These are phyloP conservation scores for Pterocles burchelli DNA, from an alignment of 2,113 vertebrate genomes.

Conservation along the genomic window DNA sequence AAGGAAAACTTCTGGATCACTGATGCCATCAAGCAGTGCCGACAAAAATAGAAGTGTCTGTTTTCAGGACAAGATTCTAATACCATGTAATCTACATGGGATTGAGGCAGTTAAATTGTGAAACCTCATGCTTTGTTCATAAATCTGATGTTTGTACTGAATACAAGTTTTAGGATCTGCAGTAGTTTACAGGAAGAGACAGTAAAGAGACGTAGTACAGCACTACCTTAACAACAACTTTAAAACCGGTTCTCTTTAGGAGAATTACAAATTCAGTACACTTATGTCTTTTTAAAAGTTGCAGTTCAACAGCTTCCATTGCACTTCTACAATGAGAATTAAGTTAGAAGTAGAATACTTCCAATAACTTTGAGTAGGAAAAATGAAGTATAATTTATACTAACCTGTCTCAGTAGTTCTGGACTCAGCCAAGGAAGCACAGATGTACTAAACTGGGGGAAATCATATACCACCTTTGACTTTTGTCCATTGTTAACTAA, in stretches of 20 bases:
- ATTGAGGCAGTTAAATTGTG: neutral
- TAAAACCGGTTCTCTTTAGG: neutral
- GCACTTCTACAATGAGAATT: neutral
- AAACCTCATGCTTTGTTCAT: neutral
- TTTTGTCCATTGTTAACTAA: constrained; percentile 92
- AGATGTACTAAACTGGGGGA: constrained; percentile 92
- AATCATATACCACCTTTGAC: constrained; percentile 89
- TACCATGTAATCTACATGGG: neutral
- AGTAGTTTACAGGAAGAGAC: neutral
- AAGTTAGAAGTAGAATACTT: neutral
- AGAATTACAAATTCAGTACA: neutral
- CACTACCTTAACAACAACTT: neutral
- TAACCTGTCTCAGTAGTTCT: constrained; percentile 95
- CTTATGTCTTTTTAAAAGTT: neutral
- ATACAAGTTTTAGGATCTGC: neutral
- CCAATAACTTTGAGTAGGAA: constrained; percentile 25
- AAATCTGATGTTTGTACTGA: neutral
- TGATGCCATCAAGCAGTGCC: neutral
- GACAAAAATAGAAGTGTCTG: neutral
- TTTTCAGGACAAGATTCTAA: neutral
- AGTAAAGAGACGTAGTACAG: neutral
- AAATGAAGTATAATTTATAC: constrained; percentile 44
- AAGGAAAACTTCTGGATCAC: neutral
- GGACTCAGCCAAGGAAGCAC: constrained; percentile 98
- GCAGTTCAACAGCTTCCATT: neutral